Percentiles rank a stretch among this genome's conserved stretches.
Conservation (phyloP, 2,113 vertebrate species). For the Illadopsis cleaveri region DNA sequence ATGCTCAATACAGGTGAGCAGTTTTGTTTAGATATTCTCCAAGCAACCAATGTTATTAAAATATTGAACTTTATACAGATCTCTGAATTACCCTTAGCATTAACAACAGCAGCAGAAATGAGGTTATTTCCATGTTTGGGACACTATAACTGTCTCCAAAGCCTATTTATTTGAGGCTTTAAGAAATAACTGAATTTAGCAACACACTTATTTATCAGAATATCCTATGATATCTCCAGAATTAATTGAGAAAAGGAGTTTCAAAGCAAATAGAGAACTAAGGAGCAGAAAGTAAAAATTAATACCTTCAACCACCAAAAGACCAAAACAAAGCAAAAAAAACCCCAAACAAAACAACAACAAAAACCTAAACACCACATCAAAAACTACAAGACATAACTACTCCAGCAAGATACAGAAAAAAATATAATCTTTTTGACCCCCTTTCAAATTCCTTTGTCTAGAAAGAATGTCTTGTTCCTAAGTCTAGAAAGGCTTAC, state of each 20-base stretch:
- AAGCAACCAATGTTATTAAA: slow-evolving; percentile 6
- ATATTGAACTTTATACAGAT: not conserved
- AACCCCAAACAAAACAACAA: not conserved
- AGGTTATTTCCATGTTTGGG: not conserved
- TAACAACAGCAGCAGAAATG: not conserved
- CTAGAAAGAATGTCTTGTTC: too few relatives aligned
- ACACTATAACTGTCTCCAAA: not conserved
- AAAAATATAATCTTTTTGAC: not conserved
- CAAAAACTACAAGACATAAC: not conserved
- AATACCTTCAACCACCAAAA: not conserved
- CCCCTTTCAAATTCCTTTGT: not conserved
- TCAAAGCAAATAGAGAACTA: not conserved
- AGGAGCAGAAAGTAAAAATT: not conserved
- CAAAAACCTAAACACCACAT: not conserved
- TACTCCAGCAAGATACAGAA: not conserved
- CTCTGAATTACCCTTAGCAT: not conserved
- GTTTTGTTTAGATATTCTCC: not conserved
- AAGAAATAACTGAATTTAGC: not conserved
- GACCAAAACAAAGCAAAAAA: not conserved
- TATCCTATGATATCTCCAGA: not conserved
- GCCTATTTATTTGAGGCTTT: not conserved
- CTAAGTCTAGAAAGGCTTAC: not conserved
- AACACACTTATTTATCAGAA: not conserved
- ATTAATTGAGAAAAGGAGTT: not conserved
- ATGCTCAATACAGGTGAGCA: not conserved